Evolutionary conservation across 2,113 vertebrate species (phyloP).

Genomic region (Hydrolagus affinis): DNA sequence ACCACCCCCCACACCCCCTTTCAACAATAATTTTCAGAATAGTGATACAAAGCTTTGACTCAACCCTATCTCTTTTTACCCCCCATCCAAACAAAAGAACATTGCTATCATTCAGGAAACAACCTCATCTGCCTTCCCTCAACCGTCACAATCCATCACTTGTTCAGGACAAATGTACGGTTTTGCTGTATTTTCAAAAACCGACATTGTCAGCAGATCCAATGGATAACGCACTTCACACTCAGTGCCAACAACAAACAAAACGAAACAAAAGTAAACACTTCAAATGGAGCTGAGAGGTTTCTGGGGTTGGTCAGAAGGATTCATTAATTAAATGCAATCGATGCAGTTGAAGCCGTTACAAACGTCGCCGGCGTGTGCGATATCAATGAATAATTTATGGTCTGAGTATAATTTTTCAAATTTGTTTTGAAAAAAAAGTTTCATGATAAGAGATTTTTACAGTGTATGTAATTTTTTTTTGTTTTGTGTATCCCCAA

Average conservation of each 20-base stretch:
- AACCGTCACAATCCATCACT: background rate
- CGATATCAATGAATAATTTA: background rate
- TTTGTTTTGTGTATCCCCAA: too few relatives aligned
- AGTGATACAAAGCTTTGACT: too few relatives aligned
- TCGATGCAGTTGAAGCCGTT: background rate
- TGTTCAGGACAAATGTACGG: background rate
- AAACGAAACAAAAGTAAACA: background rate
- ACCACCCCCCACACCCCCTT: too few relatives aligned
- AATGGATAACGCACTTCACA: background rate
- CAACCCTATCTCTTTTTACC: background rate
- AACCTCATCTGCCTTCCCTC: background rate
- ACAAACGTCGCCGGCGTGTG: background rate
- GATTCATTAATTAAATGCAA: background rate
- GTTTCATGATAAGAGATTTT: background rate
- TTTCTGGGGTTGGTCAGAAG: too few relatives aligned
- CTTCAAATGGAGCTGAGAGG: background rate
- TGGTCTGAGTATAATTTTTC: background rate
- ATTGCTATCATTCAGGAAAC: background rate
- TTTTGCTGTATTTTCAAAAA: background rate
- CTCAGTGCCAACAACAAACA: conserved; percentile 29
- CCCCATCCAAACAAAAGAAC: background rate
- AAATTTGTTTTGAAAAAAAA: background rate
- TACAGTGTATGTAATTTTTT: too few relatives aligned
- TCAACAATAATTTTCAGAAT: too few relatives aligned
- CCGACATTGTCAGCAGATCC: too few relatives aligned